Evolutionary conservation across 1,140 invertebrate genomes (phyloP), one percentile per base, ranked within the genome.

Genomic region (Caerostris extrusa): DNA sequence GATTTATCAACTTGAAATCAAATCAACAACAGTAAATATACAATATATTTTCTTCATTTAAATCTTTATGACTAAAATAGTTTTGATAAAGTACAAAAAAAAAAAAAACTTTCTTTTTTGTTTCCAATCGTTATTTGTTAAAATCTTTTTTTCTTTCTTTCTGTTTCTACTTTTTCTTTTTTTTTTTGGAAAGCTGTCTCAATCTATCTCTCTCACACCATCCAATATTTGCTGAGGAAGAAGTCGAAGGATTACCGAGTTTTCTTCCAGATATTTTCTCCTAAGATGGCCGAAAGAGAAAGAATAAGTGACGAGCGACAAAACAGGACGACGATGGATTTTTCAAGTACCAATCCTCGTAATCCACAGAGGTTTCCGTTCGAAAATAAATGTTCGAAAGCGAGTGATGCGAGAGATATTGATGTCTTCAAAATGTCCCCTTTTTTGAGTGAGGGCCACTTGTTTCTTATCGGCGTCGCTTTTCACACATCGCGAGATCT

Each of bases 351-450:
- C 8, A 7, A 3, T 12, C 34, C 71, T 12, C 53, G 71, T 77
- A 77, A 77, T 77, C 34, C 71, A 19, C 10, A 7, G 12, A 53
- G 71, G 50, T 34, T 77, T 77, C 53, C 8, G 19, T 77, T 77
- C 53, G 71, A 77, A 77, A 34, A 77, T 34, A 77, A 77, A 77
- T 77, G 71, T 53, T 67, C 53, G 71, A 53, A 77, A 77, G 1
- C 71, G 14, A 77, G 71, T 53, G 71, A 77, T 77, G 71, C 34
- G 71, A 53, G 71, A 77, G 50, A 77, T 50, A 77, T 77, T 77
- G 71, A 77, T 77, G 71, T 77, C 71, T 8, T 77, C 71, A 77
- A 77, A 77, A 77, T 77, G 71, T 34, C 53, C 71, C 53, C 34
- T n/a, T 34, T 34, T 5, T 5, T 34, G 71, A 77, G 34, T 77